These are phyloP conservation scores for Beris chalybata DNA, from an alignment of 2,888 invertebrate species.

Conservation along the genomic window DNA sequence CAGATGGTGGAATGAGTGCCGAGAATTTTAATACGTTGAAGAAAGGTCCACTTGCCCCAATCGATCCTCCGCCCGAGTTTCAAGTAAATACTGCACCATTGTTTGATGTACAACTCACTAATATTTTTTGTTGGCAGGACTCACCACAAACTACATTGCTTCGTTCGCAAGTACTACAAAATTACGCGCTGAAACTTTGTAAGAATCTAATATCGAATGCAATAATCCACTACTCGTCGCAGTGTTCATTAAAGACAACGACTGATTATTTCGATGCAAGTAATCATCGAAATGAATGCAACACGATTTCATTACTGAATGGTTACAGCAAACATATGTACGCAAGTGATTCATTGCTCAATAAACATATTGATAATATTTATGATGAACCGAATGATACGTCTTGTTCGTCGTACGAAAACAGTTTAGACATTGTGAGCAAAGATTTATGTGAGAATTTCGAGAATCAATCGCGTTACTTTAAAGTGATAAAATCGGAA, in stretches of 20 bases:
- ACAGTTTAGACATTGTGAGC: constrained; percentile 48
- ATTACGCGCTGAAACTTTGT: constrained; percentile 40
- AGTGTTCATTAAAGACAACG: constrained; percentile 48
- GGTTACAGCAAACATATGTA: constrained; percentile 50
- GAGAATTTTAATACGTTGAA: constrained; percentile 82
- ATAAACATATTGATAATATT: constrained; percentile 53
- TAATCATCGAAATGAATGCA: constrained; percentile 14
- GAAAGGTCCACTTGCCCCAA: constrained; percentile 72
- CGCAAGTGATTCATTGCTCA: constrained; percentile 54
- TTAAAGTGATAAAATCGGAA: constrained; percentile 52
- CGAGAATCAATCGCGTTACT: constrained; percentile 52
- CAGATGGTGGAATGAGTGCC: constrained; percentile 75
- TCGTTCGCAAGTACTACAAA: constrained; percentile 45
- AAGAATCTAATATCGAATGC: constrained; percentile 41
- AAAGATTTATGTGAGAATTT: constrained; percentile 37
- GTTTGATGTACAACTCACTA: neutral
- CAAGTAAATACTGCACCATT: constrained; percentile 59
- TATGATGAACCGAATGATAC: constrained; percentile 56
- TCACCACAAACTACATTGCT: constrained; percentile 55
- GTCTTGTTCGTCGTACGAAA: constrained; percentile 50
- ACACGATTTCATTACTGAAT: constrained; percentile 13
- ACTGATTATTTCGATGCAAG: constrained; percentile 38
- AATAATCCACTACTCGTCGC: constrained; percentile 52
- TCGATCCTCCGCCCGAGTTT: constrained; percentile 85
- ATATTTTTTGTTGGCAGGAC: constrained; percentile 43